phyloP scores from a whole-genome alignment of 2,113 vertebrate genomes.

The Chloropsis hardwickii region DNA sequence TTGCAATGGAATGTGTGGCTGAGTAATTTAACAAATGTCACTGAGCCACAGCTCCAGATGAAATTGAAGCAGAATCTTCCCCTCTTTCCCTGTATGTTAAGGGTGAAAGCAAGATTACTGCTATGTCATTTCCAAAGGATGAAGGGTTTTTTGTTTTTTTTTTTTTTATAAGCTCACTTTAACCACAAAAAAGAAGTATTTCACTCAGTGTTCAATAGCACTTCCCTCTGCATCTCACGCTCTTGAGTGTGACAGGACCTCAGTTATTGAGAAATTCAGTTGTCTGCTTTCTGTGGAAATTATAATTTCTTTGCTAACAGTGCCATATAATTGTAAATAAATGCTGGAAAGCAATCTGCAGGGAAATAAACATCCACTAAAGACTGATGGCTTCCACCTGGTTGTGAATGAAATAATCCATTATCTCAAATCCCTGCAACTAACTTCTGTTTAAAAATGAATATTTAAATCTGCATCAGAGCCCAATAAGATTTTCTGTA shows the following conservation, averaged over 20 bases:
- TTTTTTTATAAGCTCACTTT: neutral
- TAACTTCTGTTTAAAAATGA: neutral
- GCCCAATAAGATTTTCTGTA: neutral
- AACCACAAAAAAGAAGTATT: neutral
- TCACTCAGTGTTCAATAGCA: neutral
- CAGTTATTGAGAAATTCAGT: neutral
- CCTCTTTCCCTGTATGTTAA: accelerated
- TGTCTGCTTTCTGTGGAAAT: neutral
- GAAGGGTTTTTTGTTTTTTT: too few species aligned
- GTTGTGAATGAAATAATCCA: neutral
- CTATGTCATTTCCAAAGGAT: neutral
- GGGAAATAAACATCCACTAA: neutral
- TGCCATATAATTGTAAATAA: neutral
- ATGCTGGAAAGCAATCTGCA: neutral
- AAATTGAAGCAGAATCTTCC: neutral
- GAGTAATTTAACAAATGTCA: neutral
- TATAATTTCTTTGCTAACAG: neutral
- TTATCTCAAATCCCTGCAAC: neutral
- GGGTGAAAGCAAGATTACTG: neutral
- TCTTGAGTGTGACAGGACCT: neutral
- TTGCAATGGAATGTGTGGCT: neutral
- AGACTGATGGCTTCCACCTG: neutral
- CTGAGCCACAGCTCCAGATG: neutral
- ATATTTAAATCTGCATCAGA: neutral
- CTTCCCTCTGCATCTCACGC: neutral